Evolutionary conservation across 2,888 invertebrate species (phyloP), one percentile per base, ranked within the genome.

Genomic region (Helleia helle): DNA sequence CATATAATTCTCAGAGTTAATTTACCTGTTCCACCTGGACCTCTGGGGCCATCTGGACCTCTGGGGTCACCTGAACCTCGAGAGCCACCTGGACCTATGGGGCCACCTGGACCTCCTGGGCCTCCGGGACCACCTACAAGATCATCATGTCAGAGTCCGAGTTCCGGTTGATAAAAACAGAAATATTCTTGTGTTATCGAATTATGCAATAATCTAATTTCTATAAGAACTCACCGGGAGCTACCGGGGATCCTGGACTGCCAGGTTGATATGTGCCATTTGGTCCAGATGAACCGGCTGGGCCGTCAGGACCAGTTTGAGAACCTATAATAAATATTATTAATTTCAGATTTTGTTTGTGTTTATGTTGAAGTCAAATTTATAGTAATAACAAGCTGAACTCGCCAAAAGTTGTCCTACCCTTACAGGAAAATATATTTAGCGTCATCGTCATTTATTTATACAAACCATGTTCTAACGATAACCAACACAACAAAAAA

Each of bases 211-310:
- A 22, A 2, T 5, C 18, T 18, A 18, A 4, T 18, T 4, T 18
- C 5, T 18, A 22, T 4, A 2, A 2, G 8, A 22, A 5, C 5
- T 46, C 40, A 12, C 45, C 49, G 11, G 49, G 44, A 11, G 31
- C 17, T 2, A 58, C 57, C 24, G 57, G 56, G n/a, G 50, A 44
- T 12, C 58, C 58, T 38, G 53, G 59, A 40, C 41, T 30, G 5
- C 58, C 51, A 3, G 44, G 41, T 3, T 14, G 27, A n/a, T 29
- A 40, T 5, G 51, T 49, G 22, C 22, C 58, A 6, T 55, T 46
- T 12, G 52, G 50, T 29, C 60, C 34, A 84, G 43, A 71, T 24
- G 25, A 31, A 11, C 30, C 26, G n/a, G 49, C 53, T 1, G 60
- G 58, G 1, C 50, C 49, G 0, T 50, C 58, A 27, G 58, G 54